A percentile compares a stretch with the other conserved stretches of the same genome.
Evolutionary conservation across 2,888 invertebrate species (phyloP).

Genomic region (Noctua janthe): DNA sequence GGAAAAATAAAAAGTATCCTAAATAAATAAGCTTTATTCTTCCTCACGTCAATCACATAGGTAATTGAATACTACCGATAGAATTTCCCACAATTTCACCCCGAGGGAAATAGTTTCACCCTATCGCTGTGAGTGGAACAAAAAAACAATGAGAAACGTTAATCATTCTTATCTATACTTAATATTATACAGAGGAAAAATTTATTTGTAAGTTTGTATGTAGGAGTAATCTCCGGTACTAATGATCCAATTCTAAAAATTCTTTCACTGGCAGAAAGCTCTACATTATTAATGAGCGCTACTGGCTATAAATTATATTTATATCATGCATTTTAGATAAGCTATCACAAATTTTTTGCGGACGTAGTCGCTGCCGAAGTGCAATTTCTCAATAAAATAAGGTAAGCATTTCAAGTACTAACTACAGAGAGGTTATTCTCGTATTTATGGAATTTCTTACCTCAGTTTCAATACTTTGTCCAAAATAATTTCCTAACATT

Average conservation of each 20-base stretch:
- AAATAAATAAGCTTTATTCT: conserved; percentile 28
- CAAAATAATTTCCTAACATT: background rate
- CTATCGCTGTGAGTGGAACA: conserved; percentile 17
- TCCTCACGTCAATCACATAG: conserved; percentile 47
- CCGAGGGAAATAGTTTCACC: conserved; percentile 50
- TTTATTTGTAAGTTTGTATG: no score
- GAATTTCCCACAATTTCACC: conserved; percentile 51
- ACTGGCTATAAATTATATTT: no score
- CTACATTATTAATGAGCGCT: no score
- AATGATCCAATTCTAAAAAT: background rate
- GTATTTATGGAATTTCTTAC: background rate
- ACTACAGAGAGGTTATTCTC: background rate
- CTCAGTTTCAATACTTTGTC: background rate
- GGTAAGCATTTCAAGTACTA: background rate
- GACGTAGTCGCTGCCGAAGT: no score
- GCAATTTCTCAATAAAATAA: background rate
- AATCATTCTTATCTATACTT: conserved; percentile 17
- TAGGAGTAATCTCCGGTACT: no score
- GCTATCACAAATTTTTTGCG: no score
- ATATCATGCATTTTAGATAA: no score
- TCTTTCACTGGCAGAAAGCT: background rate
- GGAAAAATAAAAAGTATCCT: conserved; percentile 1
- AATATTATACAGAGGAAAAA: no score
- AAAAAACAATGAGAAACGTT: conserved; percentile 19
- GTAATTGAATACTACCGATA: conserved; percentile 56